Evolutionary conservation across 2,113 vertebrate species (phyloP).

Genomic region (Oostethus manadensis): DNA sequence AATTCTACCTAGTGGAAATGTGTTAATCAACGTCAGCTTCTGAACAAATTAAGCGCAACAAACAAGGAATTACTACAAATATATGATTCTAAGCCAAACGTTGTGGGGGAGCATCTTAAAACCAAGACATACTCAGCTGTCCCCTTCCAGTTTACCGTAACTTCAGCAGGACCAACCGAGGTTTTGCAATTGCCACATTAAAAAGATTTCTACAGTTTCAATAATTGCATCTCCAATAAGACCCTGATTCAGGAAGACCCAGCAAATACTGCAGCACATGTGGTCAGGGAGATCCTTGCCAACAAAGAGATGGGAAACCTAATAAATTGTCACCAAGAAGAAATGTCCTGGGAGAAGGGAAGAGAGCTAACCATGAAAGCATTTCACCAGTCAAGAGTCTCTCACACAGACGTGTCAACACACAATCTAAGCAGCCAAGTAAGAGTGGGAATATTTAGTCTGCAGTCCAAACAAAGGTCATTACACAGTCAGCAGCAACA

Average conservation of each 20-base stretch:
- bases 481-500: conserved; percentile 36
- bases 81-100: background rate
- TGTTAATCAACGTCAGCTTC: too few relatives aligned
- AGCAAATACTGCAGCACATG: background rate
- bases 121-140: background rate
- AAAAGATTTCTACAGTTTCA: background rate
- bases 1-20: too few relatives aligned
- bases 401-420: conserved; percentile 40
- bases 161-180: background rate
- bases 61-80: too few relatives aligned
- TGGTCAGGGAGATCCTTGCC: conserved; percentile 2
- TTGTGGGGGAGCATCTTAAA: background rate
- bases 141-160: background rate
- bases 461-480: conserved; percentile 38
- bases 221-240: conserved; percentile 1
- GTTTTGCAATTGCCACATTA: background rate
- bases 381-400: conserved; percentile 38
- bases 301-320: background rate
- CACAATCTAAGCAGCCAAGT: conserved; percentile 28
- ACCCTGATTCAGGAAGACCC: background rate
- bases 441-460: conserved; percentile 38
- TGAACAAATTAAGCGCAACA: too few relatives aligned
- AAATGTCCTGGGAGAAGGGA: conserved; percentile 9
- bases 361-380: conserved; percentile 54
- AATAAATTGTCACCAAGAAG: conserved; percentile 15